Base-by-base conservation (phyloP, 2,113 vertebrate genomes). In the Paedocypris sp. region DNA sequence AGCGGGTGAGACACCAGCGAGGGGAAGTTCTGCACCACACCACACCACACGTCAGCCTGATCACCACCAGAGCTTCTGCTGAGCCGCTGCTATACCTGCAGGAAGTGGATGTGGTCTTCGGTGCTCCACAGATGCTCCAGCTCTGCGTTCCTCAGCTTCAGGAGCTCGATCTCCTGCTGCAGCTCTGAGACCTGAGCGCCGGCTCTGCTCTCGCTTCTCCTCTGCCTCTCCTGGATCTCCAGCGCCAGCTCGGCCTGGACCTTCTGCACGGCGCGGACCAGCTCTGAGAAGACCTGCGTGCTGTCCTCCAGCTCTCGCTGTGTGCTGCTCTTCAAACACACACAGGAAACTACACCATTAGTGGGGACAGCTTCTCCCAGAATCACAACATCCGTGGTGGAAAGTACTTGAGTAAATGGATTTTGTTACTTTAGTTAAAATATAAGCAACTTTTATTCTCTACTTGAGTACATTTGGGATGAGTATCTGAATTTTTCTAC, bases 81-180 rank as follows among this genome's bases (percentile, higher is more conserved):
- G 12, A 16, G 16, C 16, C 1, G 1, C 4, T 25, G 6, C 15
- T 22, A 18, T 15, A 82, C 86, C 79, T 85, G 83, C 23, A 88
- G 66, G 62, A 88, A 86, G 68, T 86, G 66, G 39, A 88, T 86
- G 72, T 86, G 83, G 69, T 88, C 74, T 19, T 78, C 85, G 0
- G 80, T 79, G 11, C 73, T 77, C 11, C 77, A 72, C 12, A 86
- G 75, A 5, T 75, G 73, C 11, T 81, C 79, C 51, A 87, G 36
- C 20, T 85, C 82, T 0, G 47, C n/a, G 8, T 78, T 80, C 54
- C 82, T 80, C 23, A 22, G 65, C 61, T 69, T 69, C 12, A 86
- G 66, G 64, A 74, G 66, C 0, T 52, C 20, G 31, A 87, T 83
- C 35, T 87, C 86, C 51, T 56, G 68, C 66, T 85, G 76, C 69